Evolutionary conservation across 2,797 vertebrate genomes (phyloP).

Genomic region (Dromococcyx pavoninus): DNA sequence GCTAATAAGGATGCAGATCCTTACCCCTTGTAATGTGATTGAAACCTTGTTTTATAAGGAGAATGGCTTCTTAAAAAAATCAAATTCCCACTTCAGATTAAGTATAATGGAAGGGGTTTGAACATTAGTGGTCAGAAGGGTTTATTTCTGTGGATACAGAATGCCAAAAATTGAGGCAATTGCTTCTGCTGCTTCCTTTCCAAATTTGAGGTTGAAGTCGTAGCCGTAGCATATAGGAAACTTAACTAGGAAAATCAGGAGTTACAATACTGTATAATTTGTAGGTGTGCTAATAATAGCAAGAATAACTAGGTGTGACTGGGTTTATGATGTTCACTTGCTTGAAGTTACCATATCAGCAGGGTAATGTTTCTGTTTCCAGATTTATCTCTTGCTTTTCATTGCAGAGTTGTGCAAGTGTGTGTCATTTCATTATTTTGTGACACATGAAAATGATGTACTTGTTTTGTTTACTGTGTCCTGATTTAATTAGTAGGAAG

Average conservation of each 20-base stretch:
- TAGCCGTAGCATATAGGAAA: not conserved
- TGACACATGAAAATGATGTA: slow-evolving; percentile 71
- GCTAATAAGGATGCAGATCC: not conserved
- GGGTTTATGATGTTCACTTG: slow-evolving; percentile 37
- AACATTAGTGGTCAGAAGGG: not conserved
- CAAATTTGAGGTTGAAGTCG: not conserved
- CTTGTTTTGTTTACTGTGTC: slow-evolving; percentile 77
- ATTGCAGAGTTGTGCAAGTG: slow-evolving; percentile 74
- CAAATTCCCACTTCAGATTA: slow-evolving; percentile 35
- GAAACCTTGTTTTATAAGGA: slow-evolving; percentile 48
- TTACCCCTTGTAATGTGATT: not conserved
- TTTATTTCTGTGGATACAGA: not conserved
- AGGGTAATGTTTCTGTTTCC: slow-evolving; percentile 51
- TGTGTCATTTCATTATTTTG: slow-evolving; percentile 71
- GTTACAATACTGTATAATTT: not conserved
- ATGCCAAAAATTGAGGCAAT: not conserved
- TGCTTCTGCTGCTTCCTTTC: not conserved
- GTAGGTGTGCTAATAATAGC: slow-evolving; percentile 2
- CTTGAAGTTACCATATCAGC: slow-evolving; percentile 37
- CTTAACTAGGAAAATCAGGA: slow-evolving; percentile 38
- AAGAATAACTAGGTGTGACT: not conserved
- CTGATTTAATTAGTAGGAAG: slow-evolving; percentile 51
- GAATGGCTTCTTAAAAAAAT: slow-evolving; percentile 22
- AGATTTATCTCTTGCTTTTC: slow-evolving; percentile 70
- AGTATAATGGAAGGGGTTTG: slow-evolving; percentile 9